Evolutionary conservation across 2,888 invertebrate species (phyloP).

Genomic region (Elmis aenea): DNA sequence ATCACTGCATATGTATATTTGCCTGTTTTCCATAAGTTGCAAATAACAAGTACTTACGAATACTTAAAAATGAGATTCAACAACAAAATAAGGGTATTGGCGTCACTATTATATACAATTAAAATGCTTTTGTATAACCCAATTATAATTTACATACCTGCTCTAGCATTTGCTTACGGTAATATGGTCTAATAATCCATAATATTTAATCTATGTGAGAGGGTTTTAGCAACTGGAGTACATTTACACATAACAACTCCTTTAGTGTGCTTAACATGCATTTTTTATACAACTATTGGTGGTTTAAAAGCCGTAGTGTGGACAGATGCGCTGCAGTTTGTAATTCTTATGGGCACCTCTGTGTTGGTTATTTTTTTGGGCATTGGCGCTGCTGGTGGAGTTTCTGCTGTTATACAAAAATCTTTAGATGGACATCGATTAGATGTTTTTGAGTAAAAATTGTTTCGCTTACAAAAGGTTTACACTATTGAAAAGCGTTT

Average conservation of each 20-base stretch:
- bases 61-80: conserved; percentile 58
- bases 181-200: too few species aligned
- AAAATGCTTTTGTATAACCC: conserved; percentile 55
- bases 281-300: conserved; percentile 68
- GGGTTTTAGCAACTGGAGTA: conserved; percentile 59
- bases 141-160: conserved; percentile 60
- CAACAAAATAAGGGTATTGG: conserved; percentile 51
- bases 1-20: conserved; percentile 31
- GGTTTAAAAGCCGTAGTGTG: conserved; percentile 63
- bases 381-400: conserved; percentile 32
- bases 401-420: conserved; percentile 53
- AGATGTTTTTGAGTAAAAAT: conserved; percentile 56
- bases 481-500: too few species aligned
- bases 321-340: conserved; percentile 52
- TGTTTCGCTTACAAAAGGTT: too few species aligned
- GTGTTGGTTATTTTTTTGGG: conserved; percentile 49
- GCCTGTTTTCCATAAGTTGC: conserved; percentile 52
- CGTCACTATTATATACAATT: conserved; percentile 53
- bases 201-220: too few species aligned
- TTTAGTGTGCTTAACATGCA: conserved; percentile 63
- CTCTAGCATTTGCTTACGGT: conserved; percentile 60
- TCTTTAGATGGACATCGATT: conserved; percentile 52
- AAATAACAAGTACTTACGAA: conserved; percentile 60
- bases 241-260: conserved; percentile 60
- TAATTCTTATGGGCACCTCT: conserved; percentile 51